Evolutionary conservation across 2,888 invertebrate genomes (phyloP).

Genomic region (Heliconius cydno): DNA sequence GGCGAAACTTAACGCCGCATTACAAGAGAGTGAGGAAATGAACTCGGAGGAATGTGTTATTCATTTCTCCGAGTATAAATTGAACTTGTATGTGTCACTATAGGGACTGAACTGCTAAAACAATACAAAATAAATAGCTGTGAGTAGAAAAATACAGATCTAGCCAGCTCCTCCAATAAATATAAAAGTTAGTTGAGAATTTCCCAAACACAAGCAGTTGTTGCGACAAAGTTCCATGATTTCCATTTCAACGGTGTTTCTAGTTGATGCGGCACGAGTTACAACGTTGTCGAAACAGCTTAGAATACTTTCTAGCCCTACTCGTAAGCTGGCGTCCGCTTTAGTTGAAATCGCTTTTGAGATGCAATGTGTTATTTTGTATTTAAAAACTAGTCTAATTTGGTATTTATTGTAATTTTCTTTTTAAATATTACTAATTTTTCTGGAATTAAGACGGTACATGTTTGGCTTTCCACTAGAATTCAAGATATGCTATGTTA

Average conservation of each 20-base stretch:
- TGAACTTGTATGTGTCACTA: no score
- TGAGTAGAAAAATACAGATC: conserved; percentile 32
- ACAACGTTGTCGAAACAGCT: conserved; percentile 49
- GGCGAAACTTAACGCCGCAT: no score
- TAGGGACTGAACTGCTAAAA: not conserved
- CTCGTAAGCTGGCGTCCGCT: conserved; percentile 12
- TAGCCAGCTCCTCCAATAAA: conserved; percentile 38
- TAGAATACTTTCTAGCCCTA: conserved; percentile 34
- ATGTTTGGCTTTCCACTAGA: no score
- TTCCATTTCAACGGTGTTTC: conserved; percentile 50
- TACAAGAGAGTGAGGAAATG: rapidly evolving
- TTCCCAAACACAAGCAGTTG: conserved; percentile 50
- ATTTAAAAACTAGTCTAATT: not conserved
- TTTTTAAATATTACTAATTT: no score
- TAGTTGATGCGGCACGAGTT: conserved; percentile 46
- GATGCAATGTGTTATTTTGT: not conserved
- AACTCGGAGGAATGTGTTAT: no score
- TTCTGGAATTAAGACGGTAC: no score
- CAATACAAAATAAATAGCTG: conserved; percentile 37
- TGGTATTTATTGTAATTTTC: no score
- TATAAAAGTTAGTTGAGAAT: conserved; percentile 49
- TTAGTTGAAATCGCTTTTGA: not conserved
- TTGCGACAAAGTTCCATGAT: conserved; percentile 52
- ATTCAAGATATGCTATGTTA: no score
- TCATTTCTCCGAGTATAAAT: no score